A percentile compares a stretch with the other conserved stretches of the same genome.
phyloP scores from a whole-genome alignment of 2,797 vertebrate genomes.

The Sebastes aleutianus region DNA sequence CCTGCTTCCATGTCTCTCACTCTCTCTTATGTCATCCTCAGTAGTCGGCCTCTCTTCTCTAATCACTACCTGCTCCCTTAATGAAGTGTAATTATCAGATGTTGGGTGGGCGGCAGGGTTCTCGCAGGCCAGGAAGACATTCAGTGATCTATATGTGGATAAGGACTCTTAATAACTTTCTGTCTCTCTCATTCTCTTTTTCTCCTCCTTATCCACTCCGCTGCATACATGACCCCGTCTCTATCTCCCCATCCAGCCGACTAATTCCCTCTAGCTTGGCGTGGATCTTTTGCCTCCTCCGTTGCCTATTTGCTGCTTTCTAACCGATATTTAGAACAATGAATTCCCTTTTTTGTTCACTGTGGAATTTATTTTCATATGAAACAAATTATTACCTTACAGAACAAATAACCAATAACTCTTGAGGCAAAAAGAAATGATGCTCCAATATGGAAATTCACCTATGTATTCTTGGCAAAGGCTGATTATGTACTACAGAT shows the following conservation, averaged over 20 bases:
- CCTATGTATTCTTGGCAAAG: neutral
- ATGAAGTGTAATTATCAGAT: slow-evolving; percentile 78
- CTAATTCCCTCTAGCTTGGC: neutral
- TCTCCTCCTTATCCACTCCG: slow-evolving; percentile 47
- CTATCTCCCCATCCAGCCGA: slow-evolving; percentile 4
- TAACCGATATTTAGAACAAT: neutral
- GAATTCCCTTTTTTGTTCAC: neutral
- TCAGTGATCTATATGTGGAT: slow-evolving; percentile 62
- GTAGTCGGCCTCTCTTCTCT: slow-evolving; percentile 26
- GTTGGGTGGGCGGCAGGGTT: slow-evolving; percentile 63
- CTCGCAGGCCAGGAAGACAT: slow-evolving; percentile 57
- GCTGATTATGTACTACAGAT: slow-evolving; percentile 20
- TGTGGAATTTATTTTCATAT: neutral
- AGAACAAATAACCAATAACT: slow-evolving; percentile 2
- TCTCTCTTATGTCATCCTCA: slow-evolving; percentile 5
- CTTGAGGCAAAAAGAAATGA: neutral
- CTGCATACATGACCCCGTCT: slow-evolving; percentile 19
- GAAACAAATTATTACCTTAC: neutral
- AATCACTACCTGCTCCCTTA: slow-evolving; percentile 69
- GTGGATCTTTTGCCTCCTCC: neutral
- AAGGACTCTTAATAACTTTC: slow-evolving; percentile 62
- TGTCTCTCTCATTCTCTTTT: slow-evolving; percentile 38
- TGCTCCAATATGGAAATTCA: neutral
- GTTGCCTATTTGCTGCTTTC: neutral
- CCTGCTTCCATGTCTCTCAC: slow-evolving; percentile 4